These are phyloP conservation scores for Microctonus aethiopoides DNA, from an alignment of 2,888 invertebrate species.

Conservation along the genomic window DNA sequence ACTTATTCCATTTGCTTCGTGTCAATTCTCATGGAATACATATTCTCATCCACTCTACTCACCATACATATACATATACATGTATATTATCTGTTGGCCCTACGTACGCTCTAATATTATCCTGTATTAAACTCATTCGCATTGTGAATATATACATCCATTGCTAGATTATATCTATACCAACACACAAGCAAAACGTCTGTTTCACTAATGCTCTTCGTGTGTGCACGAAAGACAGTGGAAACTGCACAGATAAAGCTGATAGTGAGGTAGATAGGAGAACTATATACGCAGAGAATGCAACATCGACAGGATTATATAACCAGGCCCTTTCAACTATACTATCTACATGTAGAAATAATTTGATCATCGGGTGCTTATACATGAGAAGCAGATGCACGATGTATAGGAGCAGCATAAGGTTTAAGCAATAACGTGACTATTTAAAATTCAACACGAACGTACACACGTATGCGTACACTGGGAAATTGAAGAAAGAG, in stretches of 20 bases:
- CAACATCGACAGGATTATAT: neutral
- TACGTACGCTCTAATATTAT: neutral
- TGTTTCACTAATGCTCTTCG: neutral
- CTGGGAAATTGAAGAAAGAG: too few species aligned
- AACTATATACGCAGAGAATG: neutral
- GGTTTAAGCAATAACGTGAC: too few species aligned
- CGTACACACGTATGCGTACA: too few species aligned
- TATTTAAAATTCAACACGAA: too few species aligned
- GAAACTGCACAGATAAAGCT: too few species aligned
- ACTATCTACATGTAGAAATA: neutral
- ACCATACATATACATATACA: neutral
- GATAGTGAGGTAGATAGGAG: too few species aligned
- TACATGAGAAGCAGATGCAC: too few species aligned
- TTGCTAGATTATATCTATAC: neutral
- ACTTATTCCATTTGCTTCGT: constrained; percentile 27
- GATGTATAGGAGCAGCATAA: too few species aligned
- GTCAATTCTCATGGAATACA: constrained; percentile 13
- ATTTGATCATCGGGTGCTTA: neutral
- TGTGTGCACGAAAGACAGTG: neutral
- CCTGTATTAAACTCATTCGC: neutral
- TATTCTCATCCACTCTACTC: neutral
- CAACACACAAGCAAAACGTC: neutral
- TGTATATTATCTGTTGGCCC: neutral
- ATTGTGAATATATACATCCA: neutral
- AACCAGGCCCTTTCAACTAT: neutral